These are phyloP conservation scores for Proteles cristata DNA, from an alignment of 2,113 vertebrate genomes.

Conservation along the genomic window DNA sequence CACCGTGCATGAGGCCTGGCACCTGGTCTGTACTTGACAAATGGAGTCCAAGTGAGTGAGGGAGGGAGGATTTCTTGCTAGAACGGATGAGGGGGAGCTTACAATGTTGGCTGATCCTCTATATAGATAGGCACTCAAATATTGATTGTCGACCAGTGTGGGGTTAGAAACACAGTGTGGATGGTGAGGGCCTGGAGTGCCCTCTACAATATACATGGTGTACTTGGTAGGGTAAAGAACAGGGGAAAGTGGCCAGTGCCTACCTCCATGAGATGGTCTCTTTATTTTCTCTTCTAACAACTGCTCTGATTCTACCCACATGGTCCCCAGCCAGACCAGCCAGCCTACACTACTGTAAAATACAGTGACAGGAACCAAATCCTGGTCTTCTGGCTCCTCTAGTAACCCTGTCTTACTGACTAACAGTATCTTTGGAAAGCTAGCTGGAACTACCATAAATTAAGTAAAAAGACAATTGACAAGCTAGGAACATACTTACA, in stretches of 20 bases:
- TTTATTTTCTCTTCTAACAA: neutral
- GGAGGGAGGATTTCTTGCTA: neutral
- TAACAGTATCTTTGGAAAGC: neutral
- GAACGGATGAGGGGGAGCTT: neutral
- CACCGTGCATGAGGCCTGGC: neutral
- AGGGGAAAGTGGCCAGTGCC: neutral
- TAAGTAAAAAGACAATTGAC: neutral
- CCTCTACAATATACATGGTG: neutral
- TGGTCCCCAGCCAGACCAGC: neutral
- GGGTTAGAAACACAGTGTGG: neutral
- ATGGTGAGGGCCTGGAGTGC: neutral
- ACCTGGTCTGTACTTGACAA: neutral
- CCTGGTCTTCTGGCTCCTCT: neutral
- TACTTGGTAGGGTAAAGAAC: neutral
- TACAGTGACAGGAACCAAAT: neutral
- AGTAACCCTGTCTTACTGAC: neutral
- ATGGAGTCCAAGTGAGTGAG: neutral
- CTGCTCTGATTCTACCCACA: too few relatives aligned
- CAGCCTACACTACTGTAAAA: rapidly evolving
- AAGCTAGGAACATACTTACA: neutral
- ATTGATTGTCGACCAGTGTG: neutral
- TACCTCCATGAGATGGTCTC: neutral
- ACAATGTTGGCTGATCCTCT: neutral
- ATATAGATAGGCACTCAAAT: neutral
- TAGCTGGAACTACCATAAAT: neutral